Evolutionary conservation across 1,140 invertebrate genomes (phyloP), one percentile per base, ranked within the genome.

Genomic region (Ctenoplectra terminalis): DNA sequence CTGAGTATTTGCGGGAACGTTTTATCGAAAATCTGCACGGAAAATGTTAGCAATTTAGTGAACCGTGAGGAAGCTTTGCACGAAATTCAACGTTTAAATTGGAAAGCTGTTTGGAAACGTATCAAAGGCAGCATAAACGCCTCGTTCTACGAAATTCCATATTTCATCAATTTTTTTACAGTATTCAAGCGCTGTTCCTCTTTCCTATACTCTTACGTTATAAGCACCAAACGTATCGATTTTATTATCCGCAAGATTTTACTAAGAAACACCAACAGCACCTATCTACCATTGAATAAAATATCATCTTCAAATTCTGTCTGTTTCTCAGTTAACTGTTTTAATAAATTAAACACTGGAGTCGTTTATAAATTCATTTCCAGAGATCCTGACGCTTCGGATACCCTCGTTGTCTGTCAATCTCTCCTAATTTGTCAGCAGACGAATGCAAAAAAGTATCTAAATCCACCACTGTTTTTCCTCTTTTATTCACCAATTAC

Each of bases 61-160:
- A 7, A 26, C 11, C n/a, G 15, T 8, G 5, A 20, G 2, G 69
- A 6, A 11, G 50, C 17, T 31, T 13, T 13, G 9, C n/a, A 17
- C n/a, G 50, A 56, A 56, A 40, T 71, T 56, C 50, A 26, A 37
- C 23, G 43, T 48, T 48, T 31, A 67, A 67, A 48, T 48, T 34
- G 46, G 2, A 54, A 34, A 70, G 20, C 48, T 69, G 29, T 20
- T 29, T 29, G 48, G 23, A 37, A 54, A 34, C 64, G 66, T 23
- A 43, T 43, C 43, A 48, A 67, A 48, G 15, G 17, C 40, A 29
- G 34, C 26, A 5, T 9, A 46, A 48, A 31, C 17, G 20, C 8
- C 26, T n/a, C 37, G 15, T 43, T 9, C n/a, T 20, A 23, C 5
- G 23, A n/a, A 43, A 66, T 17, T 43, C 40, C 29, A 43, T 64